phyloP scores from a whole-genome alignment of 2,113 vertebrate genomes.

The Narcine bancroftii region DNA sequence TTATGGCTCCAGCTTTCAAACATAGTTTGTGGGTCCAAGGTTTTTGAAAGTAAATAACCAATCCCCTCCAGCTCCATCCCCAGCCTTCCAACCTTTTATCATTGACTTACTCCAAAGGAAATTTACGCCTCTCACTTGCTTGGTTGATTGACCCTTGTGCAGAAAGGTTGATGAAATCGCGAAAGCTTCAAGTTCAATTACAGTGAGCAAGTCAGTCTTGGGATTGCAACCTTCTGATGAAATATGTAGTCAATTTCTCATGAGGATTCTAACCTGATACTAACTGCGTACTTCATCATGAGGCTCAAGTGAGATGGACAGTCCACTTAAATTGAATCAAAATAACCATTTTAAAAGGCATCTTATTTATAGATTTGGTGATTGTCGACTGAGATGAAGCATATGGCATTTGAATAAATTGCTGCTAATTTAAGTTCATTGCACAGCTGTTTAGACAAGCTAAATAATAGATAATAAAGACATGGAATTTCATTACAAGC shows the following conservation, averaged over 20 bases:
- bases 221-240: slow-evolving; percentile 26
- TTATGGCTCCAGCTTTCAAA: neutral
- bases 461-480: slow-evolving; percentile 30
- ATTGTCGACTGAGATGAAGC: neutral
- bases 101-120: neutral
- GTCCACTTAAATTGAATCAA: neutral
- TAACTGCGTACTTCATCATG: neutral
- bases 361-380: slow-evolving; percentile 6
- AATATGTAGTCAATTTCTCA: slow-evolving; percentile 20
- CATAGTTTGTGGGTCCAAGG: neutral
- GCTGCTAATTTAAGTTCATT: slow-evolving; percentile 17
- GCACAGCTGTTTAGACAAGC: neutral
- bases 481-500: neutral
- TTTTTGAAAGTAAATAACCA: neutral
- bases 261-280: slow-evolving; percentile 22
- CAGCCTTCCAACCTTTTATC: neutral
- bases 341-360: neutral
- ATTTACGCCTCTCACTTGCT: neutral
- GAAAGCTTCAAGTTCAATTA: slow-evolving; percentile 1
- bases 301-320: neutral
- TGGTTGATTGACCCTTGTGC: neutral
- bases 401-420: neutral
- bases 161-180: slow-evolving; percentile 21
- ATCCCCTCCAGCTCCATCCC: neutral
- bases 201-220: neutral